These are phyloP conservation scores for Phyllotis vaccarum DNA, from an alignment of 2,797 vertebrate species.

Conservation along the genomic window DNA sequence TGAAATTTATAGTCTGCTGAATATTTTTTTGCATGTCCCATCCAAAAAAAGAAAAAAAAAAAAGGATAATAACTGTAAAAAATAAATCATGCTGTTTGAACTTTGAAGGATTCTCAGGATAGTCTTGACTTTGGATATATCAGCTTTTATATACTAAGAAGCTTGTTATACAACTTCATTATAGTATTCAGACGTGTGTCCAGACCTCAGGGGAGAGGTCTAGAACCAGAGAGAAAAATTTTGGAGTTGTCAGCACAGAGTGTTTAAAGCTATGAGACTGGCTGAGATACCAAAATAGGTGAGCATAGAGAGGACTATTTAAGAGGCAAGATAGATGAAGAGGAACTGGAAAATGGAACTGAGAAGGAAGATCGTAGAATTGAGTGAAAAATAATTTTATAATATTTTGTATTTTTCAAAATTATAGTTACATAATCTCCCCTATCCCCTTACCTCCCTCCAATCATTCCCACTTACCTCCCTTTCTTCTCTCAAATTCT, in stretches of 20 bases:
- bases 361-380: neutral
- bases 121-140: neutral
- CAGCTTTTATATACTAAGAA: neutral
- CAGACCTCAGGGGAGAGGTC: neutral
- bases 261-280: slow-evolving; percentile 49
- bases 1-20: neutral
- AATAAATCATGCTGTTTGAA: neutral
- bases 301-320: neutral
- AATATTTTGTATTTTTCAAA: neutral
- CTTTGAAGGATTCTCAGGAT: neutral
- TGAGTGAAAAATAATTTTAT: neutral
- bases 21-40: neutral
- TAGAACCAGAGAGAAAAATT: neutral
- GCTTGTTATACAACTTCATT: neutral
- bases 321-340: slow-evolving; percentile 24
- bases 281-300: neutral
- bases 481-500: neutral
- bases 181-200: neutral
- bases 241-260: neutral
- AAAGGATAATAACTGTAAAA: neutral
- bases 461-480: neutral
- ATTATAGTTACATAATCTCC: neutral
- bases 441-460: neutral
- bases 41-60: neutral
- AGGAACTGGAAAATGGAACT: slow-evolving; percentile 20